Evolutionary conservation across 2,888 invertebrate species (phyloP).

Genomic region (Calephelis perditalis): DNA sequence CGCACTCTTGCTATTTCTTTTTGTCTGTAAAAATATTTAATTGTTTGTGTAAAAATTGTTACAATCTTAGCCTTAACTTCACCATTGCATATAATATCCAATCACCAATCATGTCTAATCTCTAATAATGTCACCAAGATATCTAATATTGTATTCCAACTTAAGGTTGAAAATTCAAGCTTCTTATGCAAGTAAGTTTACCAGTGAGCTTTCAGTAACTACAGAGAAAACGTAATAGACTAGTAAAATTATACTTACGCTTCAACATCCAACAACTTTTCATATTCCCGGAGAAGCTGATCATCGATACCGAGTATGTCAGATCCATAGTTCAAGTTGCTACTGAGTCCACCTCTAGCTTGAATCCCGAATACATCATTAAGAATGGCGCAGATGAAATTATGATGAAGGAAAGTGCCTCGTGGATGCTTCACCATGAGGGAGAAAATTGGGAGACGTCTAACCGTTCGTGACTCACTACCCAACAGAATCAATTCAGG

Average conservation of each 20-base stretch:
- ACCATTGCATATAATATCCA: too few relatives aligned
- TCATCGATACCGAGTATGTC: constrained; percentile 91
- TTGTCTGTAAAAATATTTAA: constrained; percentile 50
- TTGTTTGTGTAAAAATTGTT: too few relatives aligned
- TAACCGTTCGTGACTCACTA: constrained; percentile 80
- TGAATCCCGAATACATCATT: constrained; percentile 96
- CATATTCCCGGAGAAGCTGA: constrained; percentile 85
- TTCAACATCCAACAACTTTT: constrained; percentile 76
- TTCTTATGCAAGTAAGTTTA: too few relatives aligned
- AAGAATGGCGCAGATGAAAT: constrained; percentile 89
- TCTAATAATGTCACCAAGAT: too few relatives aligned
- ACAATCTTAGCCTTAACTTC: too few relatives aligned
- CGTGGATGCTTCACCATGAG: constrained; percentile 90
- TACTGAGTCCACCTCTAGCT: constrained; percentile 87
- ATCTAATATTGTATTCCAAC: too few relatives aligned
- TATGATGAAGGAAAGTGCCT: constrained; percentile 92
- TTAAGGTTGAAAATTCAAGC: too few relatives aligned
- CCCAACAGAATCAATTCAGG: constrained; percentile 89
- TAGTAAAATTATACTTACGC: constrained; percentile 45
- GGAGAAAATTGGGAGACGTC: constrained; percentile 89
- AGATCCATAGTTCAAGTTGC: constrained; percentile 91
- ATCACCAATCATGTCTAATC: too few relatives aligned
- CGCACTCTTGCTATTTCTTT: constrained; percentile 62
- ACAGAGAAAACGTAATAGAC: too few relatives aligned
- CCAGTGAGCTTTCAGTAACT: too few relatives aligned